phyloP scores from a whole-genome alignment of 2,888 invertebrate species.

The Trypoxylon attenuatum region DNA sequence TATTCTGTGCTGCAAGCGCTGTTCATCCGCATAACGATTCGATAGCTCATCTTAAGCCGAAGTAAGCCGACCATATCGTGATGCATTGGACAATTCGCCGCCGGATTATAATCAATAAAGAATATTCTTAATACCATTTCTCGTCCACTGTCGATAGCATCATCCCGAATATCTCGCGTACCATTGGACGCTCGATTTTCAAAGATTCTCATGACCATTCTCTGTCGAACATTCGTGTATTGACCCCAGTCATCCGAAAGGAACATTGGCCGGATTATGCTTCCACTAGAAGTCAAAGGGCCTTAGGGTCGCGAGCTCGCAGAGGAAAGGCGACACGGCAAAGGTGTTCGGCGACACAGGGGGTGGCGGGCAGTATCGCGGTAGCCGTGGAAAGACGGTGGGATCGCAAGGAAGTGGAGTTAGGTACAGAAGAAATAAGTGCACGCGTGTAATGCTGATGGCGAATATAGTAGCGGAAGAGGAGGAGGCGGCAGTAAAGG shows the following conservation, averaged over 20 bases:
- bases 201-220: too few relatives aligned
- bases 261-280: too few relatives aligned
- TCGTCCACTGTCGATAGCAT: too few relatives aligned
- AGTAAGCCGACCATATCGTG: background rate
- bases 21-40: background rate
- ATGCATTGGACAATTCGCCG: background rate
- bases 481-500: constrained; percentile 51
- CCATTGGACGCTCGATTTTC: too few relatives aligned
- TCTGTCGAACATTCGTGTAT: too few relatives aligned
- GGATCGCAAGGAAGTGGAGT: constrained; percentile 57
- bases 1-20: background rate
- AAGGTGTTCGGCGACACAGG: constrained; percentile 25
- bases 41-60: background rate
- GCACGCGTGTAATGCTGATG: constrained; percentile 70
- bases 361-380: constrained; percentile 27
- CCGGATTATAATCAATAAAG: too few relatives aligned
- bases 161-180: too few relatives aligned
- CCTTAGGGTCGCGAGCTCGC: too few relatives aligned
- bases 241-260: too few relatives aligned
- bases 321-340: constrained; percentile 44
- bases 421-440: constrained; percentile 70
- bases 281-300: too few relatives aligned
- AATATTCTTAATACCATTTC: too few relatives aligned
- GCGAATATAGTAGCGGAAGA: constrained; percentile 66
- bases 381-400: constrained; percentile 43